Percentiles rank a stretch among this genome's conserved stretches.
These are phyloP conservation scores for Marmota flaviventris DNA, from an alignment of 2,113 vertebrate genomes.

Conservation along the genomic window DNA sequence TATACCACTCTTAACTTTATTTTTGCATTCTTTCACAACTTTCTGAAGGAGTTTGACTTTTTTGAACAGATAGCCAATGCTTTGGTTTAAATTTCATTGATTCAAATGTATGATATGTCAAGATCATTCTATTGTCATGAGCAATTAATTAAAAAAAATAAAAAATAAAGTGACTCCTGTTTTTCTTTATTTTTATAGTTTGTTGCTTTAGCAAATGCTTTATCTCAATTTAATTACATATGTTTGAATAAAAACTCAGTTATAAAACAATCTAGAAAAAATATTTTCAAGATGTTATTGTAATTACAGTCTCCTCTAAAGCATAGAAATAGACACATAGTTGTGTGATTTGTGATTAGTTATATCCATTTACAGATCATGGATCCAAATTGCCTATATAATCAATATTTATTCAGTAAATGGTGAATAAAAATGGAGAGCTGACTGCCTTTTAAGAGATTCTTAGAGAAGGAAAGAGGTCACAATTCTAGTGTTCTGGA, in stretches of 20 bases:
- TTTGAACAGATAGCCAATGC: neutral
- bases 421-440: constrained; percentile 35
- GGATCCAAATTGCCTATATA: neutral
- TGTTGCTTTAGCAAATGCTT: constrained; percentile 13
- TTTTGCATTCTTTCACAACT: neutral
- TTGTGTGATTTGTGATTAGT: constrained; percentile 2
- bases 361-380: constrained; percentile 6
- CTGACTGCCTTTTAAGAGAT: neutral
- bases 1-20: neutral
- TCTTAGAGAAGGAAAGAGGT: constrained; percentile 16
- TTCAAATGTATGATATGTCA: too few species aligned
- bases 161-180: neutral
- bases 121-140: too few species aligned
- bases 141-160: too few species aligned
- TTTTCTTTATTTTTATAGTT: neutral
- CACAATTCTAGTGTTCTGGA: constrained; percentile 25
- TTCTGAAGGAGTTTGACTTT: neutral
- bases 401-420: constrained; percentile 67
- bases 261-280: constrained; percentile 18
- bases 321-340: neutral
- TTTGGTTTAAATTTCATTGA: neutral
- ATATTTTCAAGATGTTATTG: neutral
- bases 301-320: neutral
- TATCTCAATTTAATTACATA: neutral
- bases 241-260: neutral